phyloP scores from a whole-genome alignment of 2,797 vertebrate genomes.

The Acanthurus leucopareius region DNA sequence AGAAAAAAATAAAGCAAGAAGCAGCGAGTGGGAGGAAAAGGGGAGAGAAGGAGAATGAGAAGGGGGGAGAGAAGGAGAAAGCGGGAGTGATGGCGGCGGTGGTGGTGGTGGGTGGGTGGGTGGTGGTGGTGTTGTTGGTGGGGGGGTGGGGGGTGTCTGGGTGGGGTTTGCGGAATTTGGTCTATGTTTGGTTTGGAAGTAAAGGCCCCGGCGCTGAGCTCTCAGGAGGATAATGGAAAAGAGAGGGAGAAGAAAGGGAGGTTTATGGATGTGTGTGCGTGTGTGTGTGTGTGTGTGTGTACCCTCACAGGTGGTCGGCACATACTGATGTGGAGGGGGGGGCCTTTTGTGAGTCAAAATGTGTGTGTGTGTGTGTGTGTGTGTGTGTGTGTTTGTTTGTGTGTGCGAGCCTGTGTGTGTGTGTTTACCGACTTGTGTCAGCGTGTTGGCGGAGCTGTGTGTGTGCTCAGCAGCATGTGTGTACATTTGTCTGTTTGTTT shows the following conservation, averaged over 20 bases:
- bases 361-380: slow-evolving; percentile 17
- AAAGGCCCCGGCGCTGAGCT: slow-evolving; percentile 75
- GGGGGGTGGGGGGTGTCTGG: slow-evolving; percentile 37
- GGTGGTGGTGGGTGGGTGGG: no score
- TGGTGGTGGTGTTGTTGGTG: no score
- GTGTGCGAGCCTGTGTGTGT: not conserved
- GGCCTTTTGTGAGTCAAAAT: slow-evolving; percentile 37
- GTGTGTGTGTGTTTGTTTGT: slow-evolving; percentile 15
- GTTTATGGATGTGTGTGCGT: slow-evolving; percentile 72
- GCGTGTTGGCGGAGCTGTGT: slow-evolving; percentile 33
- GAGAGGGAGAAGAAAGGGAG: slow-evolving; percentile 73
- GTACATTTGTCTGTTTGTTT: slow-evolving; percentile 50
- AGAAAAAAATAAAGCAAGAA: slow-evolving; percentile 32
- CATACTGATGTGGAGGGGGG: slow-evolving; percentile 45
- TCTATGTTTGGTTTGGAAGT: slow-evolving; percentile 88
- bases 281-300: not conserved
- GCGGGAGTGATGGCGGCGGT: not conserved
- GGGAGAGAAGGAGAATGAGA: slow-evolving; percentile 37
- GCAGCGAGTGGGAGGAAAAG: slow-evolving; percentile 18
- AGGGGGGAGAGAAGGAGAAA: slow-evolving; percentile 3
- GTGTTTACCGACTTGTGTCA: slow-evolving; percentile 17
- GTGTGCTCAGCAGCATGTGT: slow-evolving; percentile 43
- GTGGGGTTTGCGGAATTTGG: slow-evolving; percentile 81
- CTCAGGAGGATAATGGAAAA: slow-evolving; percentile 82
- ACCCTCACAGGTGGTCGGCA: slow-evolving; percentile 75